Evolutionary conservation across 2,797 vertebrate species (phyloP), one percentile per base, ranked within the genome.

Genomic region (Taeniopygia guttata): DNA sequence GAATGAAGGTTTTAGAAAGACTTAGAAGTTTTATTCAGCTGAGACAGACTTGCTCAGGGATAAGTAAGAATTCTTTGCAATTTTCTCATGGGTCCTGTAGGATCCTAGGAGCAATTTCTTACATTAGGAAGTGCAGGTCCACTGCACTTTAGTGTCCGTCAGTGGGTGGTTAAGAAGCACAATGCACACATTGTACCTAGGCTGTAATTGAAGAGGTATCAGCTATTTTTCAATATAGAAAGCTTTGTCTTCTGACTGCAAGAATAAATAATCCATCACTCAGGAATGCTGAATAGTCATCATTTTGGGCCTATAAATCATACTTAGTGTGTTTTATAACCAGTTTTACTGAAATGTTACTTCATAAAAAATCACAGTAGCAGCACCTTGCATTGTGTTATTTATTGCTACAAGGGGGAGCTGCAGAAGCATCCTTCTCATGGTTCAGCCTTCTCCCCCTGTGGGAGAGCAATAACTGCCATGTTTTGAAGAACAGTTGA

Each of bases 61-160:
- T 93, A 96, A 95, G 55, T 51, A 59, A 94, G 77, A 96, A 95
- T 96, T 94, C 89, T 63, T 95, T 70, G 87, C 96, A 94, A 88
- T 97, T 96, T 97, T 96, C 94, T 91, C 92, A 93, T 63, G 89
- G 34, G 43, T 84, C 48, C 59, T 73, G 48, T 67, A 90, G 94
- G 62, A 93, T 89, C 94, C 94, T 93, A 96, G 89, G 83, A 96
- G 38, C 77, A 82, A 74, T 82, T 94, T 95, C 83, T 91, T 93
- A 84, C 13, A 67, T 49, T 78, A 84, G 79, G 83, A 94, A 91
- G 95, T 27, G 79, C 63, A 95, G 82, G 76, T 93, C 87, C 82
- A 56, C 45, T 92, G 91, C 91, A 84, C 85, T 89, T 92, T 48
- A 91, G 82, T 88, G 72, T 56, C 52, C 84, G 43, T 51, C 94